Percentiles rank a stretch among this genome's conserved stretches.
These are phyloP conservation scores for Prorops nasuta DNA, from an alignment of 1,140 invertebrate genomes.

Conservation along the genomic window DNA sequence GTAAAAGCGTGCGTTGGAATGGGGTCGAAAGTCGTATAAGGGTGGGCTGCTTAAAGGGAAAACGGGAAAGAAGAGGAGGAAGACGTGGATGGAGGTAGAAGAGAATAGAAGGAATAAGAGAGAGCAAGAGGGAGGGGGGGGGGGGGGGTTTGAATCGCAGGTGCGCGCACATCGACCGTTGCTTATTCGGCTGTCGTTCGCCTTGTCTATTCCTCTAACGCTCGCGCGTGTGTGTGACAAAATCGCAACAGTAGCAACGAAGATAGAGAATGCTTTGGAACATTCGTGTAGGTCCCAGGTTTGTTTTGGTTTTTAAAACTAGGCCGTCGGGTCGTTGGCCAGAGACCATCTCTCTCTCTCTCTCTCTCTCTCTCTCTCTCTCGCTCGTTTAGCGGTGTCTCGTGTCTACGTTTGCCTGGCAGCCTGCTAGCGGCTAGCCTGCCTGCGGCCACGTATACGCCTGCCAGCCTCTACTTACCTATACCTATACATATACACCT, in stretches of 20 bases:
- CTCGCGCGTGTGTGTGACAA: not conserved
- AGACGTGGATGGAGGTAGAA: no score
- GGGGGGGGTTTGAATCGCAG: no score
- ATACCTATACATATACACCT: not conserved
- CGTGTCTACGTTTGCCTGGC: not conserved
- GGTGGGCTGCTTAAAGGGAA: no score
- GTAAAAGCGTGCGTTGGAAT: no score
- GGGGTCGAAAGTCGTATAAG: no score
- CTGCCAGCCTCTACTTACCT: not conserved
- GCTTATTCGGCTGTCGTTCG: conserved; percentile 4
- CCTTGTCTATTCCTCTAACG: not conserved
- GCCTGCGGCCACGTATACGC: not conserved
- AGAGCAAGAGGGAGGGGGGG: no score
- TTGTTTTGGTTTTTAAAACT: conserved; percentile 52
- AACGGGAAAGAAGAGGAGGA: no score
- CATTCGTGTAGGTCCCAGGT: conserved; percentile 24
- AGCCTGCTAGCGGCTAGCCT: not conserved
- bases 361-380: conserved; percentile 7
- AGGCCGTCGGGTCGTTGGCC: conserved; percentile 43
- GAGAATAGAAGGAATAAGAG: no score
- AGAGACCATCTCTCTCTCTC: conserved; percentile 17
- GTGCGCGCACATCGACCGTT: no score
- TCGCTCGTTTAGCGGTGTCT: no score
- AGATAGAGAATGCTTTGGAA: no score
- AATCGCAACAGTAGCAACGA: no score